A percentile compares a stretch with the other conserved stretches of the same genome.
Conservation (phyloP, 2,113 vertebrate species). For the Gymnocephalus cernua region DNA sequence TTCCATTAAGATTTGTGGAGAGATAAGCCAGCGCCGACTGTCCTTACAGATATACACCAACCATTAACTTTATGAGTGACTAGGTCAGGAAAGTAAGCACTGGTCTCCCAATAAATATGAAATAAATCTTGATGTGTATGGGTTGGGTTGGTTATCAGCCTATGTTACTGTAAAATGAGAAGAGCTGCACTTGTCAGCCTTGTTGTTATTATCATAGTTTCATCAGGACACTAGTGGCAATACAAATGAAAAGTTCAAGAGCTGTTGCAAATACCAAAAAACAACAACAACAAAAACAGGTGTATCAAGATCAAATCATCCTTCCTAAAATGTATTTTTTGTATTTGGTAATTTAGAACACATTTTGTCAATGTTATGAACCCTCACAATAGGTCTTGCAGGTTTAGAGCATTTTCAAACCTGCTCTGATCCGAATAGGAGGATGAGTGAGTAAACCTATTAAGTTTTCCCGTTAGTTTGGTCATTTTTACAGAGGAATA, state of each 20-base stretch:
- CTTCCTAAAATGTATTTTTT: neutral
- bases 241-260: too few relatives aligned
- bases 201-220: neutral
- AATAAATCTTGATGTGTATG: neutral
- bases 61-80: neutral
- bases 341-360: neutral
- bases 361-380: neutral
- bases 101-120: neutral
- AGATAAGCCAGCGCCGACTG: slow-evolving; percentile 18
- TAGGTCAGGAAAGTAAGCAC: slow-evolving; percentile 6
- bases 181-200: neutral
- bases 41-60: neutral
- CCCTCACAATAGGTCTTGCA: neutral
- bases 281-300: too few relatives aligned
- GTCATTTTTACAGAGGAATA: neutral
- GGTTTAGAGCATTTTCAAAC: neutral
- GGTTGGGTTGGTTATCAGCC: too few relatives aligned
- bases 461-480: neutral
- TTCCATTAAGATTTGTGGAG: slow-evolving; percentile 5
- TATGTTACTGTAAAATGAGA: neutral
- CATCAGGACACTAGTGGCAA: too few relatives aligned
- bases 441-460: too few relatives aligned
- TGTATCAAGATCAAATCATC: neutral
- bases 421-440: neutral
- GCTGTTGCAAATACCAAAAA: too few relatives aligned